Conservation (phyloP, 2,113 vertebrate species). For the Megaptera novaeangliae region DNA sequence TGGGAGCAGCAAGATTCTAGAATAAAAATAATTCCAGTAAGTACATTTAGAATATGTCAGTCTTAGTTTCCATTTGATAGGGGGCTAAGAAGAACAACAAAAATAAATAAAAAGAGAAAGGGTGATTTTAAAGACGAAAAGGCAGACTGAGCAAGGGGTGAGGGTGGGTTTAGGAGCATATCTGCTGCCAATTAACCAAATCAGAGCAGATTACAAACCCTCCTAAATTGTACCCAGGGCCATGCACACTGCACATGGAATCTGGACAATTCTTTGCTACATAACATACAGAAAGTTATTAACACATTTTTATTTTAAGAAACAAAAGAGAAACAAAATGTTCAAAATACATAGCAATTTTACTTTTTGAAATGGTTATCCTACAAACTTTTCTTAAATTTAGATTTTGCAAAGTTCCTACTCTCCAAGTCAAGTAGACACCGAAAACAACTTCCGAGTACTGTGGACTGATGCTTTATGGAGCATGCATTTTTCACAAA, state of each 20-base stretch:
- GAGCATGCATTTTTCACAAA: not conserved
- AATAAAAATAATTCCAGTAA: conserved; percentile 16
- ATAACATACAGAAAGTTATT: not conserved
- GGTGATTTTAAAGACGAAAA: not conserved
- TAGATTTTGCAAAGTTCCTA: not conserved
- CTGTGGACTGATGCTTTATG: not conserved
- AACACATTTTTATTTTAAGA: conserved; percentile 20
- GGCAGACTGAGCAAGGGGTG: not conserved
- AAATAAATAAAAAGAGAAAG: not conserved
- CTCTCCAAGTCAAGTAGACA: not conserved
- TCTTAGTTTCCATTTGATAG: not conserved
- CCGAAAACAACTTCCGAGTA: not conserved
- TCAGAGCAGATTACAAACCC: not conserved
- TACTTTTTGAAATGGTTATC: conserved; percentile 27
- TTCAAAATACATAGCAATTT: not conserved
- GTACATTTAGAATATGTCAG: not conserved
- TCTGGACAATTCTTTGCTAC: not conserved
- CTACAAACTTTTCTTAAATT: conserved; percentile 9
- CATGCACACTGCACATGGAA: not conserved
- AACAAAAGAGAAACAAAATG: conserved; percentile 16
- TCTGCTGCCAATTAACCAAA: not conserved
- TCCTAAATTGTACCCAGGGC: not conserved
- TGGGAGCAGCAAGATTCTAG: not conserved
- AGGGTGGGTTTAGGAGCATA: not conserved
- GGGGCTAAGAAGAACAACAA: not conserved